Percentiles rank a stretch among this genome's conserved stretches.
Evolutionary conservation across 2,888 invertebrate genomes (phyloP).

Genomic region (Prostheceraeus crozeri): DNA sequence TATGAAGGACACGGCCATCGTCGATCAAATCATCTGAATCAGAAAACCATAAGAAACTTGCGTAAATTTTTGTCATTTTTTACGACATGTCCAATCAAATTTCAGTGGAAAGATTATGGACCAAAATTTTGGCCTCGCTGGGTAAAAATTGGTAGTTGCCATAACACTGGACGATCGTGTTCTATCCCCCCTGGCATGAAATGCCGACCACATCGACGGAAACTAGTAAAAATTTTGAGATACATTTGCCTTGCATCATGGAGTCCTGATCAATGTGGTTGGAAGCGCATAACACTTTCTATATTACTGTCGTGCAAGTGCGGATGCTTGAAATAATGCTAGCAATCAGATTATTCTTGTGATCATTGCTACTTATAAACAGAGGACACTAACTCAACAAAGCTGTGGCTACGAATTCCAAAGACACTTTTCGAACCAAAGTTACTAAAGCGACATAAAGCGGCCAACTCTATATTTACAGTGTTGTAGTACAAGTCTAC

Average conservation of each 20-base stretch:
- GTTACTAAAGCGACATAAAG: too few species aligned
- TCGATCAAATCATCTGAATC: slow-evolving; percentile 37
- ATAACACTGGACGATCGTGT: slow-evolving; percentile 57
- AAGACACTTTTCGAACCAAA: too few species aligned
- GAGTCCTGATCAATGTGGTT: slow-evolving; percentile 55
- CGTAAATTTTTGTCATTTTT: slow-evolving; percentile 60
- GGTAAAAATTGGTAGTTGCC: slow-evolving; percentile 60
- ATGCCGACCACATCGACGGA: slow-evolving; percentile 57
- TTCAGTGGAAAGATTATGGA: slow-evolving; percentile 61
- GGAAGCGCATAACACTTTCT: slow-evolving; percentile 60
- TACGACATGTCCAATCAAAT: slow-evolving; percentile 60
- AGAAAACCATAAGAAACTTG: slow-evolving; percentile 57
- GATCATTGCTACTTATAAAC: too few species aligned
- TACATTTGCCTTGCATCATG: slow-evolving; percentile 58
- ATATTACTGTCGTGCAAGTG: slow-evolving; percentile 60
- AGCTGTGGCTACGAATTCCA: too few species aligned
- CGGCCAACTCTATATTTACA: too few species aligned
- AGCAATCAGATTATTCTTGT: too few species aligned
- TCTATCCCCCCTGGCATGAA: slow-evolving; percentile 62
- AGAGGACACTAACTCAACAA: too few species aligned
- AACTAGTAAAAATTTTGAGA: slow-evolving; percentile 58
- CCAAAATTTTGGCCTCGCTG: slow-evolving; percentile 62
- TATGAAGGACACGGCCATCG: slow-evolving; percentile 12
- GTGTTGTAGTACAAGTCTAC: too few species aligned
- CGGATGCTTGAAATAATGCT: slow-evolving; percentile 53